Evolutionary conservation across 2,888 invertebrate species (phyloP).

Genomic region (Cryptus viduatorius): DNA sequence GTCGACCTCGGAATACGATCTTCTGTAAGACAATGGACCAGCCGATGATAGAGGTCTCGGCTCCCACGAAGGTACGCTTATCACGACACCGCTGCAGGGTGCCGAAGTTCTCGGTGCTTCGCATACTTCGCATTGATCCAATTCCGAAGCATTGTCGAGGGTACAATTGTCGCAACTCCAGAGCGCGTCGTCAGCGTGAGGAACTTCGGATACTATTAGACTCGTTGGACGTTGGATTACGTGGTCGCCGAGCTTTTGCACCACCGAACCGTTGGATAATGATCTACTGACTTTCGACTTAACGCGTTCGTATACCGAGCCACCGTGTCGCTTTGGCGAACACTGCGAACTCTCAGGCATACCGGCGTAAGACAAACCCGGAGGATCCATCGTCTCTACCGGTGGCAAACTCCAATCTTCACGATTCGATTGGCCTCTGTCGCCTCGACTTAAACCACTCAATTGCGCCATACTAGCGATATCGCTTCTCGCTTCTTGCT

Average conservation of each 20-base stretch:
- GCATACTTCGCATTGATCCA: constrained; percentile 91
- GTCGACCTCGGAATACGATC: constrained; percentile 85
- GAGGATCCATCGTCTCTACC: constrained; percentile 79
- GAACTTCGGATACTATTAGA: constrained; percentile 86
- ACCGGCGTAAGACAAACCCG: constrained; percentile 77
- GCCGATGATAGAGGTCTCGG: constrained; percentile 82
- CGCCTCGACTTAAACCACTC: constrained; percentile 80
- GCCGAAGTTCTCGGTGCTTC: constrained; percentile 88
- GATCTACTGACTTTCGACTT: constrained; percentile 88
- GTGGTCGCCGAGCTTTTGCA: constrained; percentile 87
- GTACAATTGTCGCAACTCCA: constrained; percentile 93
- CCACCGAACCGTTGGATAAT: constrained; percentile 88
- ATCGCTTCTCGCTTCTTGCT: constrained; percentile 73
- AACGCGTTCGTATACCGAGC: constrained; percentile 85
- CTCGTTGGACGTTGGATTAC: constrained; percentile 87
- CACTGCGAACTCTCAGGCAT: constrained; percentile 81
- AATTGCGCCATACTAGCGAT: constrained; percentile 81
- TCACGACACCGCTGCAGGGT: constrained; percentile 85
- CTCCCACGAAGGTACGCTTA: constrained; percentile 85
- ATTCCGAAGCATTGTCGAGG: constrained; percentile 89
- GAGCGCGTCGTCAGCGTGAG: constrained; percentile 80
- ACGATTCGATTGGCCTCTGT: constrained; percentile 75
- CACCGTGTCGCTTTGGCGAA: constrained; percentile 85
- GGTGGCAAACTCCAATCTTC: constrained; percentile 82
- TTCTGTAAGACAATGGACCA: constrained; percentile 82